Conservation (phyloP, 2,797 vertebrate genomes). For the Notoglanidium macrostoma region DNA sequence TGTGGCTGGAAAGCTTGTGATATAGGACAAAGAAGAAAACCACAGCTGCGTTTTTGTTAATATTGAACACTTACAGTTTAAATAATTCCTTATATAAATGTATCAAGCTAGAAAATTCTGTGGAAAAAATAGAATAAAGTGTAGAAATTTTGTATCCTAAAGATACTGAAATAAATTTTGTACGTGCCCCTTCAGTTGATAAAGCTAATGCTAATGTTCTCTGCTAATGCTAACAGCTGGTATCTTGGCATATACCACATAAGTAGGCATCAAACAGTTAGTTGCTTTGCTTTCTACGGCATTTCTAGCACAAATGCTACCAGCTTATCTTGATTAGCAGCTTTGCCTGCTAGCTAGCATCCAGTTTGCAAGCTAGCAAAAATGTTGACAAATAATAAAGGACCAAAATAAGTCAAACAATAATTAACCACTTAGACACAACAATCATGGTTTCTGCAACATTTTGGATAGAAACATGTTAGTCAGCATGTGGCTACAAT, state of each 20-base stretch:
- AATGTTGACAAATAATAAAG: not conserved
- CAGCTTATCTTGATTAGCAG: not conserved
- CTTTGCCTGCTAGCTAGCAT: not conserved
- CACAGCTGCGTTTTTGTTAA: constrained; percentile 21
- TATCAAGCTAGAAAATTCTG: not conserved
- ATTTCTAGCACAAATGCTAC: not conserved
- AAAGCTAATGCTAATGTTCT: not conserved
- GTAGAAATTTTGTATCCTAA: not conserved
- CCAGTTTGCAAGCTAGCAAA: not conserved
- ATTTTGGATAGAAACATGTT: not conserved
- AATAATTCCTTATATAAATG: not conserved
- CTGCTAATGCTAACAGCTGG: not conserved
- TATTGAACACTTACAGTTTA: not conserved
- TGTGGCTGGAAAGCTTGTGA: constrained; percentile 33
- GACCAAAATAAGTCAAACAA: not conserved
- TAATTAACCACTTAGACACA: not conserved
- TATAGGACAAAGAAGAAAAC: constrained; percentile 36
- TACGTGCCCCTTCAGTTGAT: not conserved
- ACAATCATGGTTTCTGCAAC: not conserved
- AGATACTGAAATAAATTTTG: not conserved
- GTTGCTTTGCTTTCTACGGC: no score
- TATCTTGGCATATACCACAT: no score
- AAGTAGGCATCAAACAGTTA: not conserved
- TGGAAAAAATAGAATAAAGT: not conserved
- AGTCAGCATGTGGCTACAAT: not conserved